These are phyloP conservation scores for Phrynocephalus vlangalii DNA, from an alignment of 2,797 vertebrate species.

Conservation along the genomic window DNA sequence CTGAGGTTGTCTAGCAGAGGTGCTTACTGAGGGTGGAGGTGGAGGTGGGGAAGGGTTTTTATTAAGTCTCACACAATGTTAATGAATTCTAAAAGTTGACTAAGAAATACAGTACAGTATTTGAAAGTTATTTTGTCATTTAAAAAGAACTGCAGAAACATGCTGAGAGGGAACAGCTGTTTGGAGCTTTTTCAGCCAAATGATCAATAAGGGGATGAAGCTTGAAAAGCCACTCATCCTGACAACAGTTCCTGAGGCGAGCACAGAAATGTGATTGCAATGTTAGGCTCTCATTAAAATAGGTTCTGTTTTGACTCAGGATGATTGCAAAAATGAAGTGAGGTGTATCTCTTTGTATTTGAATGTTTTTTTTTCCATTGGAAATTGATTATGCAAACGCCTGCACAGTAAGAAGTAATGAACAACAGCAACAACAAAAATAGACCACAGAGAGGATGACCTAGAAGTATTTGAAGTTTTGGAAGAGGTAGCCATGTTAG, in stretches of 20 bases:
- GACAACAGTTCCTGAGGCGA: conserved; percentile 37
- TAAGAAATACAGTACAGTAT: accelerated
- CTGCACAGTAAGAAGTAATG: conserved; percentile 56
- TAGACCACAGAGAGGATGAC: conserved; percentile 23
- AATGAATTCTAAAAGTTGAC: conserved; percentile 33
- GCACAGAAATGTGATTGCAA: conserved; percentile 21
- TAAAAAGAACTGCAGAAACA: conserved; percentile 50
- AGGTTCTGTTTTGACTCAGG: conserved; percentile 34
- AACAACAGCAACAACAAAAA: conserved; percentile 37
- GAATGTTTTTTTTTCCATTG: conserved; percentile 37
- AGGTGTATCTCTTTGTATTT: conserved; percentile 3
- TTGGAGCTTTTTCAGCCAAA: conserved; percentile 53
- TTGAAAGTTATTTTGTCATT: conserved; percentile 42
- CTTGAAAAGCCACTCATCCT: conserved; percentile 54
- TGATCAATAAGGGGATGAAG: conserved; percentile 59
- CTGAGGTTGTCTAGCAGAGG: not conserved
- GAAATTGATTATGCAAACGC: conserved; percentile 55
- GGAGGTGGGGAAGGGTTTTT: not conserved
- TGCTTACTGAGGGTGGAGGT: not conserved
- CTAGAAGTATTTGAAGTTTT: not conserved
- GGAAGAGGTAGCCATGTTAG: no score
- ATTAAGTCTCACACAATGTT: conserved; percentile 10
- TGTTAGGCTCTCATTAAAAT: conserved; percentile 33
- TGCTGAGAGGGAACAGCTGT: conserved; percentile 35
- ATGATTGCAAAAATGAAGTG: conserved; percentile 50